These are phyloP conservation scores for Lepus americanus DNA, from an alignment of 2,113 vertebrate genomes.

Conservation along the genomic window DNA sequence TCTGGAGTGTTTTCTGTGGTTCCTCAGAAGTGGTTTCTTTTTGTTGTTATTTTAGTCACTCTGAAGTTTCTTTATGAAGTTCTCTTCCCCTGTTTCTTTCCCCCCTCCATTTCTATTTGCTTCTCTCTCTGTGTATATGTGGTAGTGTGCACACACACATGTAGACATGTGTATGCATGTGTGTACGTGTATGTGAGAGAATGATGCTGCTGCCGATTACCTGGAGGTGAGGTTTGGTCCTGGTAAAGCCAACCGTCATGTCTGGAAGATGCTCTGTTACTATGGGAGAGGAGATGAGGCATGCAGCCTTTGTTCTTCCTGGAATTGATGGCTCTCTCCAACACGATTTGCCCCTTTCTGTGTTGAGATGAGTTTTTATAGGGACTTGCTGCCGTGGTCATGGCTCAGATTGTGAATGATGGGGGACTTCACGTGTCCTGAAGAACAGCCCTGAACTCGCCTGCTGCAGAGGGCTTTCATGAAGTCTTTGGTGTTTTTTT, in stretches of 20 bases:
- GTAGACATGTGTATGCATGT: neutral
- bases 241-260: neutral
- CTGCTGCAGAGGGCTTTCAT: neutral
- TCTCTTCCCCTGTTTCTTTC: neutral
- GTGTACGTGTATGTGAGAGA: neutral
- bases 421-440: neutral
- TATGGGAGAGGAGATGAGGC: neutral
- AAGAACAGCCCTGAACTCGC: neutral
- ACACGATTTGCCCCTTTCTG: neutral
- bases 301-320: neutral
- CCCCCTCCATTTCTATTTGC: too few species aligned
- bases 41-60: neutral
- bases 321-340: neutral
- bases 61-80: neutral
- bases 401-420: neutral
- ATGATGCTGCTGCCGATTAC: neutral
- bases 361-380: neutral
- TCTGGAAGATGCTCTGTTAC: constrained; percentile 13
- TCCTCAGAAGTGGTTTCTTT: neutral
- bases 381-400: neutral
- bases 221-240: neutral
- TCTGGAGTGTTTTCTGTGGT: neutral
- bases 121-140: neutral
- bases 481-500: too few species aligned
- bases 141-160: neutral